Evolutionary conservation across 2,888 invertebrate genomes (phyloP).

Genomic region (Melieria crassipennis): DNA sequence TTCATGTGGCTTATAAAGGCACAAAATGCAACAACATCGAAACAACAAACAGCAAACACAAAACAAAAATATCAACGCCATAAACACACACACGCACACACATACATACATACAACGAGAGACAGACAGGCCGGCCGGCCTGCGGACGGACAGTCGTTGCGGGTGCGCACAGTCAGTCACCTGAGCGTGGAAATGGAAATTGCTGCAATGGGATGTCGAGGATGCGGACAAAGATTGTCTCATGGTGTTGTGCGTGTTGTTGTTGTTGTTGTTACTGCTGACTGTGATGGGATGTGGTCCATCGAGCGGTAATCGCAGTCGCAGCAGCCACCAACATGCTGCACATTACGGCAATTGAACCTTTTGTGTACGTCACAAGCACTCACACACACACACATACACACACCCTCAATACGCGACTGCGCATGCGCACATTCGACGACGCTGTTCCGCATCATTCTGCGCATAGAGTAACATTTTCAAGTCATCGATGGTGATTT

Average conservation of each 20-base stretch:
- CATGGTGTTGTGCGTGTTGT: too few relatives aligned
- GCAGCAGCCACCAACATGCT: neutral
- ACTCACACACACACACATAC: neutral
- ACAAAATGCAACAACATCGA: neutral
- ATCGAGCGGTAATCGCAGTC: neutral
- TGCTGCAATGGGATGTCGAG: too few relatives aligned
- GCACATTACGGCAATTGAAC: neutral
- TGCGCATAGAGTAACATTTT: slow-evolving; percentile 34
- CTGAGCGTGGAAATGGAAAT: slow-evolving; percentile 1
- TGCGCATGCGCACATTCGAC: neutral
- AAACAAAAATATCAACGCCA: neutral
- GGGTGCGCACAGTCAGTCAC: slow-evolving; percentile 4
- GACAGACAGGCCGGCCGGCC: neutral
- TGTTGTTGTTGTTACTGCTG: too few relatives aligned
- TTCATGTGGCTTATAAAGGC: slow-evolving; percentile 26
- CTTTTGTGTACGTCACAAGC: neutral
- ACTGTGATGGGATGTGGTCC: neutral
- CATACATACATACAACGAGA: neutral
- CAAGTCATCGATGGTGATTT: slow-evolving; percentile 41
- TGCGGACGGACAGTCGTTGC: neutral
- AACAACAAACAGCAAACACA: neutral
- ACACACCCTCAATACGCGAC: neutral
- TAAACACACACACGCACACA: neutral
- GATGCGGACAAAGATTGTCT: too few relatives aligned
- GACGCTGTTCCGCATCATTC: neutral